These are phyloP conservation scores for Drosophila tristis DNA, from an alignment of 1,140 invertebrate genomes.

Conservation along the genomic window DNA sequence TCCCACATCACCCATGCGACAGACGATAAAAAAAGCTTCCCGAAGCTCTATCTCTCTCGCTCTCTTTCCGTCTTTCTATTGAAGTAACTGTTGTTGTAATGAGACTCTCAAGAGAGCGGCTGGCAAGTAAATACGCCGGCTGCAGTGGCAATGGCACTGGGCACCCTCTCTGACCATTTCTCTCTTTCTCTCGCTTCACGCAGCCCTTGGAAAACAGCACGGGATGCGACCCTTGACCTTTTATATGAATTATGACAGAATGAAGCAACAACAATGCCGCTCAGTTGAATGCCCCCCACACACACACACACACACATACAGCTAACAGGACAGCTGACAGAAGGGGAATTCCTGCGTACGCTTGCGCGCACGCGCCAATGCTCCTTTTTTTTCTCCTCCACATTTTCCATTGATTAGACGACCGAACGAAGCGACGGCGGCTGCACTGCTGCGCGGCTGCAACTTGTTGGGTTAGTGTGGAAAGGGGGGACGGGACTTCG, in stretches of 20 bases:
- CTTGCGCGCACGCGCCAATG: constrained; percentile 67
- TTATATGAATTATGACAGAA: constrained; percentile 68
- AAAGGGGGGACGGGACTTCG: not conserved
- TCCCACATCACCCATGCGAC: too few species aligned
- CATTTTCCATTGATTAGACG: constrained; percentile 10
- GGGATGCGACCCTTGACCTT: constrained; percentile 68
- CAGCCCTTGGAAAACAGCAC: too few species aligned
- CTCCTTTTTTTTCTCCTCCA: constrained; percentile 2
- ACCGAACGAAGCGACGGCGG: too few species aligned
- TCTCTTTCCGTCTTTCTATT: constrained; percentile 2
- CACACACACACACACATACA: constrained; percentile 22
- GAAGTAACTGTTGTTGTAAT: not conserved
- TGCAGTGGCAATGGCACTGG: constrained; percentile 32
- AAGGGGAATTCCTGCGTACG: constrained; percentile 2
- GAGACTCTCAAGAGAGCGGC: constrained; percentile 28
- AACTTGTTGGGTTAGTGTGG: constrained; percentile 38
- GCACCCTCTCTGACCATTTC: not conserved
- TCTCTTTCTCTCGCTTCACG: constrained; percentile 5
- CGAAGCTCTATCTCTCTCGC: constrained; percentile 21
- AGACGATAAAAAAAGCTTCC: constrained; percentile 11
- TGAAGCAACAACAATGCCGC: constrained; percentile 33
- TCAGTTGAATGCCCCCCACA: constrained; percentile 53
- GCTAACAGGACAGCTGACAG: constrained; percentile 44
- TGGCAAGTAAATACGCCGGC: constrained; percentile 50
- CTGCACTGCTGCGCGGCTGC: constrained; percentile 20